phyloP scores from a whole-genome alignment of 2,888 invertebrate genomes.

The Ecdyonurus torrentis region DNA sequence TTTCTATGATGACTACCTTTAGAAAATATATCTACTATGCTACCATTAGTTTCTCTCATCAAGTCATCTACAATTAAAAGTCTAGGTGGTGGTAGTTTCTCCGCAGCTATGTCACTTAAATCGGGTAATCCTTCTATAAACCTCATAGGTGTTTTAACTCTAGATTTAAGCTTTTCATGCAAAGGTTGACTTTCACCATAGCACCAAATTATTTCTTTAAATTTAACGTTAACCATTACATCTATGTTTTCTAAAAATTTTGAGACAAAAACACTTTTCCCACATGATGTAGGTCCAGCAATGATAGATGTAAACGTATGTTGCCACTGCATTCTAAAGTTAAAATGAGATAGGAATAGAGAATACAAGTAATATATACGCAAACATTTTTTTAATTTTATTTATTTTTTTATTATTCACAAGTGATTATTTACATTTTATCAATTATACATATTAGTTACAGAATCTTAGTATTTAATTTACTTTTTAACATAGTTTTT shows the following conservation, averaged over 20 bases:
- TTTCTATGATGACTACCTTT: not conserved
- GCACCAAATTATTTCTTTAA: not conserved
- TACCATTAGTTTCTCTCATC: too few species aligned
- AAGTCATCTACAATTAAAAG: too few species aligned
- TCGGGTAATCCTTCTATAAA: constrained; percentile 2
- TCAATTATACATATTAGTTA: too few species aligned
- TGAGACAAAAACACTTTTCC: not conserved
- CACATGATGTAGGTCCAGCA: not conserved
- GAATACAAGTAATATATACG: too few species aligned
- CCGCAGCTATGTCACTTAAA: not conserved
- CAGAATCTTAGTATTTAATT: too few species aligned
- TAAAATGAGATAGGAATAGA: too few species aligned
- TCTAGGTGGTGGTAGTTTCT: not conserved
- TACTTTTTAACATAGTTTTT: too few species aligned
- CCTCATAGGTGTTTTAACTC: not conserved
- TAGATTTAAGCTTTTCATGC: not conserved
- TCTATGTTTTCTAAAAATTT: not conserved
- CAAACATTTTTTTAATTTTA: too few species aligned
- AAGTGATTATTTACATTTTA: too few species aligned
- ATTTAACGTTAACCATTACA: not conserved
- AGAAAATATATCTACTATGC: not conserved
- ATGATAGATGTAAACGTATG: not conserved
- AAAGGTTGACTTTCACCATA: not conserved
- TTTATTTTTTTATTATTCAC: too few species aligned
- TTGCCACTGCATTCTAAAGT: not conserved